These are phyloP conservation scores for Drosophila kambysellisi DNA, from an alignment of 2,888 invertebrate species.

Conservation along the genomic window DNA sequence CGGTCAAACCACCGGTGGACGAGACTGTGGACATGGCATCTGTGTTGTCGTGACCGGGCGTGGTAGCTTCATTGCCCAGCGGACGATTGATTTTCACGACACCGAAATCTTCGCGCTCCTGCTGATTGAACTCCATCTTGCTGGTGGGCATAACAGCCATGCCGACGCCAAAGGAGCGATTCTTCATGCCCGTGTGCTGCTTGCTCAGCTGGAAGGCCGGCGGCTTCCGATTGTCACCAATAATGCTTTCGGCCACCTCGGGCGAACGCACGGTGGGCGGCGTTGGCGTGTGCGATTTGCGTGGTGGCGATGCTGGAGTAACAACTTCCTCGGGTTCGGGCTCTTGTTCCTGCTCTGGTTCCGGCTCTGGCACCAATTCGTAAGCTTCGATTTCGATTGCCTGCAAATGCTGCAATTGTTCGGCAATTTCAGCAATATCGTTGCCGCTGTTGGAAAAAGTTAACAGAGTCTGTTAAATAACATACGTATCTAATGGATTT, in stretches of 20 bases:
- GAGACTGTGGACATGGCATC: constrained; percentile 83
- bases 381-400: constrained; percentile 25
- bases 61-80: constrained; percentile 70
- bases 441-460: constrained; percentile 56
- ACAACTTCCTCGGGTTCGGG: constrained; percentile 37
- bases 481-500: constrained; percentile 14
- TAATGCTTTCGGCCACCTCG: constrained; percentile 62
- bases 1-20: constrained; percentile 86
- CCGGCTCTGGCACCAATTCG: constrained; percentile 32
- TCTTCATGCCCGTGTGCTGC: constrained; percentile 85
- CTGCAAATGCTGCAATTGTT: constrained; percentile 55
- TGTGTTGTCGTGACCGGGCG: constrained; percentile 77
- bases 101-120: constrained; percentile 83
- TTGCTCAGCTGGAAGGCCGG: constrained; percentile 82
- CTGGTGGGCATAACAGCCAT: constrained; percentile 84
- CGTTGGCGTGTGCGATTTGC: constrained; percentile 52
- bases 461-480: constrained; percentile 47
- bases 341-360: constrained; percentile 46
- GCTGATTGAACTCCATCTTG: constrained; percentile 85
- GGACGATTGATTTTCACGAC: constrained; percentile 84
- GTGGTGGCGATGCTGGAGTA: constrained; percentile 48
- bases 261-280: constrained; percentile 60
- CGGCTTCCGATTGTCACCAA: constrained; percentile 73
- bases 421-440: constrained; percentile 59
- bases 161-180: constrained; percentile 84